Percentiles rank a stretch among this genome's conserved stretches.
phyloP scores from a whole-genome alignment of 1,140 invertebrate species.

The Zaprionus nigranus region DNA sequence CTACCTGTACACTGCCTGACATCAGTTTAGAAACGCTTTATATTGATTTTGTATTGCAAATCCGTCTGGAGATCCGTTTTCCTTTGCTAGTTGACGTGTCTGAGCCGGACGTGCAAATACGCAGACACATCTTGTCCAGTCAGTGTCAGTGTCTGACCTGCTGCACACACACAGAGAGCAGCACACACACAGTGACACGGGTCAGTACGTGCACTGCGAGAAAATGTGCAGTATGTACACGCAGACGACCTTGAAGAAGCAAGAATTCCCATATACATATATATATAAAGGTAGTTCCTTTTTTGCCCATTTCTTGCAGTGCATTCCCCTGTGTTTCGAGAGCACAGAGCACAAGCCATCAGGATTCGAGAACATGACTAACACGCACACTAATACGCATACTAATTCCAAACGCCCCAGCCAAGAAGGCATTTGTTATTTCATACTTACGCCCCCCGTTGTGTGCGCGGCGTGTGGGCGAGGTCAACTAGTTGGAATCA shows the following conservation, averaged over 20 bases:
- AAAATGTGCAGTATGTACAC: neutral
- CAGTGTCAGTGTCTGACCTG: slow-evolving; percentile 4
- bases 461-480: neutral
- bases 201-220: neutral
- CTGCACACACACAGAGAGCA: neutral
- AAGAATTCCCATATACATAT: neutral
- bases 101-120: slow-evolving; percentile 35
- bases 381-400: slow-evolving; percentile 52
- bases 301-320: neutral
- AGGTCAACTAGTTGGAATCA: slow-evolving; percentile 14
- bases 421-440: slow-evolving; percentile 38
- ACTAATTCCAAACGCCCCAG: slow-evolving; percentile 59
- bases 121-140: slow-evolving; percentile 31
- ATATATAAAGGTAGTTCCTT: neutral
- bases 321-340: neutral
- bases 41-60: slow-evolving; percentile 67
- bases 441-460: slow-evolving; percentile 45
- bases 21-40: slow-evolving; percentile 46
- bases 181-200: neutral
- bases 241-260: neutral
- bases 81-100: slow-evolving; percentile 4
- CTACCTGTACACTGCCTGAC: neutral
- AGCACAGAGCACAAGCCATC: slow-evolving; percentile 6
- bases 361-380: slow-evolving; percentile 58
- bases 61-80: slow-evolving; percentile 35